Evolutionary conservation across 2,888 invertebrate species (phyloP).

Genomic region (Lycophotia porphyrea): DNA sequence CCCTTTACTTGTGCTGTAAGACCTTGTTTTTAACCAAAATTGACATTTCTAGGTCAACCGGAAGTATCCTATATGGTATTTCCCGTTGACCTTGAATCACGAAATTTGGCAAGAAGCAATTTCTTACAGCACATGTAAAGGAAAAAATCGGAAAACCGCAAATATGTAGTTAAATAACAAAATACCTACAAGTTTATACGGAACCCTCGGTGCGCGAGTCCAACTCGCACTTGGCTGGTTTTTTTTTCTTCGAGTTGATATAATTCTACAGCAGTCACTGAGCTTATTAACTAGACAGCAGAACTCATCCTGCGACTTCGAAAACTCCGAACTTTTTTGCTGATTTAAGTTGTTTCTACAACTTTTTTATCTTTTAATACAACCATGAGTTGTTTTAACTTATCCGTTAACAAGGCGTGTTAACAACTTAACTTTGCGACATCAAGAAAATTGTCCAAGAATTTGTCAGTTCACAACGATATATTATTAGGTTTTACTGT

Average conservation of each 20-base stretch:
- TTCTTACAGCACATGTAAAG: too few relatives aligned
- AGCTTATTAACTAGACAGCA: slow-evolving; percentile 2
- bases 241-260: background rate
- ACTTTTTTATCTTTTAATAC: slow-evolving; percentile 1
- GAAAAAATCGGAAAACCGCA: too few relatives aligned
- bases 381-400: background rate
- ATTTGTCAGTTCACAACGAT: slow-evolving; percentile 43
- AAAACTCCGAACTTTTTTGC: slow-evolving; percentile 2
- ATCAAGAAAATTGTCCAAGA: slow-evolving; percentile 28
- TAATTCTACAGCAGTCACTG: background rate
- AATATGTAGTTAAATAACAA: too few relatives aligned
- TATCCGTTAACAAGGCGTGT: background rate
- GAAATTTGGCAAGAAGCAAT: too few relatives aligned
- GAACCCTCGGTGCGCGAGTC: too few relatives aligned
- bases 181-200: too few relatives aligned
- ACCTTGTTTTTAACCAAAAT: too few relatives aligned
- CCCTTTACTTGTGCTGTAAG: too few relatives aligned
- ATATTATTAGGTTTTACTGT: slow-evolving; percentile 44
- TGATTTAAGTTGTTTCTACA: slow-evolving; percentile 20
- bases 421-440: background rate
- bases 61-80: too few relatives aligned
- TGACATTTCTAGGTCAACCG: too few relatives aligned
- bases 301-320: slow-evolving; percentile 13
- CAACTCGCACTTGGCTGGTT: too few relatives aligned
- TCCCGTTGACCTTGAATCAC: too few relatives aligned